phyloP scores from a whole-genome alignment of 1,140 invertebrate species.

The Aphidius ervi region DNA sequence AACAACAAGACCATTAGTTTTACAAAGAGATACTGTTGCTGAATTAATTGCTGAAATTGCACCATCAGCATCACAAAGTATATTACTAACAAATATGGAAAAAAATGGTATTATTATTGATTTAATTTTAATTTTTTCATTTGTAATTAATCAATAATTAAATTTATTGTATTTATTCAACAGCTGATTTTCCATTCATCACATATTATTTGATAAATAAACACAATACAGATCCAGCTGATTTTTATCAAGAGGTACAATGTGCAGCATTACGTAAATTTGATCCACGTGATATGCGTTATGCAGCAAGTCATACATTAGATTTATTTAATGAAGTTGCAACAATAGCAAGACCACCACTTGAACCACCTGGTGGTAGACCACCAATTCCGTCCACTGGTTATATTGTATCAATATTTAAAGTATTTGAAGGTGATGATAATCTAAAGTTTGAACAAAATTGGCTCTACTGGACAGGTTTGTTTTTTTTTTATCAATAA shows the following conservation, averaged over 20 bases:
- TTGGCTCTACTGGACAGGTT: constrained; percentile 89
- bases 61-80: constrained; percentile 65
- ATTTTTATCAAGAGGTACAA: constrained; percentile 79
- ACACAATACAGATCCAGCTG: constrained; percentile 73
- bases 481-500: constrained; percentile 13
- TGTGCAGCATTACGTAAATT: constrained; percentile 76
- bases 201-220: constrained; percentile 86
- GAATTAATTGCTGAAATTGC: constrained; percentile 73
- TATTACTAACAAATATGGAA: constrained; percentile 84
- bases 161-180: constrained; percentile 33
- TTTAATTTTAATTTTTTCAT: constrained; percentile 1
- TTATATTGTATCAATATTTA: constrained; percentile 89
- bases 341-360: constrained; percentile 80
- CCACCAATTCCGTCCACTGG: constrained; percentile 75
- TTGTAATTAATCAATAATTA: background rate
- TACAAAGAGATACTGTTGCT: constrained; percentile 72
- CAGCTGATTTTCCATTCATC: constrained; percentile 88
- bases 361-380: constrained; percentile 70
- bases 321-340: constrained; percentile 86
- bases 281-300: constrained; percentile 72
- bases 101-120: constrained; percentile 61
- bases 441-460: constrained; percentile 85
- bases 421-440: constrained; percentile 91
- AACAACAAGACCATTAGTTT: constrained; percentile 67
- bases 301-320: constrained; percentile 79